Base-by-base conservation (phyloP, 1,140 invertebrate species). In the Caenorhabditis remanei region DNA sequence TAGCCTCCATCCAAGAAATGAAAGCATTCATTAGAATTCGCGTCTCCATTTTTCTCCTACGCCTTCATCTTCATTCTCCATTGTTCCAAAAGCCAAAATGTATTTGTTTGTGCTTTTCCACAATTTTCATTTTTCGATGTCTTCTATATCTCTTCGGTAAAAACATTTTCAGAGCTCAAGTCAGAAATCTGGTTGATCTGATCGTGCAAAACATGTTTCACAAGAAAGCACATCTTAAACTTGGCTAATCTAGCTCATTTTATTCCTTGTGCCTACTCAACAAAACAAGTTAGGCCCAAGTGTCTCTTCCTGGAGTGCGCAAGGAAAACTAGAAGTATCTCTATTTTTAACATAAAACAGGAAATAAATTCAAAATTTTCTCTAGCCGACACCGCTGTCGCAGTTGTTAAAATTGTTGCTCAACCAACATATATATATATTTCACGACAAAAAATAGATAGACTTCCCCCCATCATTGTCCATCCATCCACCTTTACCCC, bases 191-290 rank as follows among this genome's bases (percentile, higher is more conserved):
- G 53, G 43, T 48, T 79, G 46, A 79, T 50, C 43, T 46, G 65
- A 79, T 79, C 46, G n/a, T 79, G 43, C 71, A 79, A 71, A 71
- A 71, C 40, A 46, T 71, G 65, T 79, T 79, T 79, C 46, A 79
- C 16, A 16, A n/a, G 16, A 32, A 65, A 65, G 40, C 21, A 8
- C 40, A 7, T 11, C 61, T 61, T 61, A 61, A 61, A 61, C 32
- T 41, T 32, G 61, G 65, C 65, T 71, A 71, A 71, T 71, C 65
- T 46, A 71, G 65, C 65, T 48, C 13, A 46, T 43, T 71, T 46
- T n/a, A 61, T 19, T 19, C 41, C 46, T 46, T 21, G 5, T 71
- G 41, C 19, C 24, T 24, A 63, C 32, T 63, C 61, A 7, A 9
- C 7, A 63, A 32, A 63, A 63, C 61, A 63, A 32, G 21, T 8